Evolutionary conservation across 2,113 vertebrate genomes (phyloP).

Genomic region (Willisornis vidua): DNA sequence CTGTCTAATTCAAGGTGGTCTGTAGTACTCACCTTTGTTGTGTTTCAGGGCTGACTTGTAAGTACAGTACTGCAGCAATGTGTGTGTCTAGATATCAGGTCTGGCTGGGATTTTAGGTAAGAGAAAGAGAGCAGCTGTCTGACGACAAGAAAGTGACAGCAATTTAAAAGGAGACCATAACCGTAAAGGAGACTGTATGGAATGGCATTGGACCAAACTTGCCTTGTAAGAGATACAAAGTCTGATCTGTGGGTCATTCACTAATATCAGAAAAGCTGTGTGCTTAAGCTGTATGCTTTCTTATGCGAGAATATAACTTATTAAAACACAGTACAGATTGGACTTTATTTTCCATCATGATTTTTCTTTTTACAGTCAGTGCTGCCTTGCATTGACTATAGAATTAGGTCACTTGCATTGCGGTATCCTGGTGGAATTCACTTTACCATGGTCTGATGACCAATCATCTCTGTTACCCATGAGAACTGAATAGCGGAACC

Average conservation of each 20-base stretch:
- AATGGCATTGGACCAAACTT: neutral
- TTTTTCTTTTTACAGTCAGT: neutral
- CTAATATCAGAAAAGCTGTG: neutral
- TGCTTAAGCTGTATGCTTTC: neutral
- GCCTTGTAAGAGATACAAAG: neutral
- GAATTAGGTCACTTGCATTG: constrained; percentile 22
- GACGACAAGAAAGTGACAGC: neutral
- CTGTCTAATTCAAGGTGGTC: neutral
- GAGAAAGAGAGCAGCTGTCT: neutral
- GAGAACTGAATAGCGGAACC: neutral
- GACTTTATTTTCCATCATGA: neutral
- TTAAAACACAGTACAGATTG: neutral
- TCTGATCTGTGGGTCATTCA: neutral
- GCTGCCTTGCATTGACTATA: neutral
- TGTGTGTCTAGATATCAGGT: neutral
- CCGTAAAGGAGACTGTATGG: neutral
- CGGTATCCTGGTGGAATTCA: neutral
- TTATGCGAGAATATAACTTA: neutral
- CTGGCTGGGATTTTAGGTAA: neutral
- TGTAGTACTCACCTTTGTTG: neutral
- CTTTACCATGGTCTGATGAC: neutral
- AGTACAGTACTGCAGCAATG: neutral
- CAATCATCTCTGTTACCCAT: neutral
- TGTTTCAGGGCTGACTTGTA: neutral
- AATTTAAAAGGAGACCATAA: neutral